Evolutionary conservation across 2,113 vertebrate genomes (phyloP).

Genomic region (Nerophis ophidion): DNA sequence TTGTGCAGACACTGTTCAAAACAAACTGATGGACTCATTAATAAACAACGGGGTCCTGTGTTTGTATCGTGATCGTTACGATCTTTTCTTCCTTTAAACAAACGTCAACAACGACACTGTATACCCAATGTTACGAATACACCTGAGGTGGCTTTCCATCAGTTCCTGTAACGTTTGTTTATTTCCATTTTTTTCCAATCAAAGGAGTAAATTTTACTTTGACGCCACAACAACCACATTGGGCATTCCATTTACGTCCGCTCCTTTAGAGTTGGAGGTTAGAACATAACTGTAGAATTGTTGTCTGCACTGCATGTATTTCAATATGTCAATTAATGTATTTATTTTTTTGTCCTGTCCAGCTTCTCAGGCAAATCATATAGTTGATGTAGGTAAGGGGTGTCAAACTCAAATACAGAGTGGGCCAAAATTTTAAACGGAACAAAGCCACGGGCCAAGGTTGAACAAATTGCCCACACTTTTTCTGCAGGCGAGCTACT

Average conservation of each 20-base stretch:
- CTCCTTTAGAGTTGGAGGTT: slow-evolving; percentile 1
- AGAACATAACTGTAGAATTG: not conserved
- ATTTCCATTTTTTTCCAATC: slow-evolving; percentile 4
- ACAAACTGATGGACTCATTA: slow-evolving; percentile 4
- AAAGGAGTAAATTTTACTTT: slow-evolving; percentile 14
- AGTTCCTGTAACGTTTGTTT: slow-evolving; percentile 14
- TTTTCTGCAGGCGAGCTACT: no score
- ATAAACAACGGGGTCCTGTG: not conserved
- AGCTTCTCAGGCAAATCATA: no score
- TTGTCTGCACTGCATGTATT: not conserved
- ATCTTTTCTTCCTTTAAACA: slow-evolving; percentile 7
- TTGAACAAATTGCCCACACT: no score
- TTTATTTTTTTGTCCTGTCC: no score
- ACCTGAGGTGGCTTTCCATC: slow-evolving; percentile 24
- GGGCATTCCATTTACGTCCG: slow-evolving; percentile 7
- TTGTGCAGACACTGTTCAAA: slow-evolving; percentile 5
- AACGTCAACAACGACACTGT: slow-evolving; percentile 28
- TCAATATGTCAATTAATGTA: no score
- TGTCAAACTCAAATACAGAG: no score
- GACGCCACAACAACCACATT: not conserved
- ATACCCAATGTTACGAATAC: slow-evolving; percentile 1
- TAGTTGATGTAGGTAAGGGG: no score
- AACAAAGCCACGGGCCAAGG: no score
- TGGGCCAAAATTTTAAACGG: no score
- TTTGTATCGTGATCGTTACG: slow-evolving; percentile 5